Evolutionary conservation across 2,888 invertebrate species (phyloP), one percentile per base, ranked within the genome.

Genomic region (Trichopria drosophilae): DNA sequence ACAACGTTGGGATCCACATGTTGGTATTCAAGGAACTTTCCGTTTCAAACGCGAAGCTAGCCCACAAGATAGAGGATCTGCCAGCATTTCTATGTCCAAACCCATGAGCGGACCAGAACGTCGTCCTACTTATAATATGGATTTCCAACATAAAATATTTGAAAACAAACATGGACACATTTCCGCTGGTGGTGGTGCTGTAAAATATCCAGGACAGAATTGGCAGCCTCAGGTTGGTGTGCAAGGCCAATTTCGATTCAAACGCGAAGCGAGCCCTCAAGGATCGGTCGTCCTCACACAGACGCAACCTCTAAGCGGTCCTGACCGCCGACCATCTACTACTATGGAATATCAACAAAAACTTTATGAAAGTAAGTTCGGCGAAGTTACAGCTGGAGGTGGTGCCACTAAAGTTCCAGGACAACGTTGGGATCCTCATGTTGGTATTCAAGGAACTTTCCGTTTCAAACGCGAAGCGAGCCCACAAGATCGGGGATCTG

Each of bases 21-120:
- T 60, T 13, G 63, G 61, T 42, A 15, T 63, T 15, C 59, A 61
- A 19, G 60, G 58, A 34, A 12, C 34, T 5, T 51, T 28, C n/a
- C 13, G 46, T 13, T 51, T 51, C 16, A 51, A 41, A 41, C 51
- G 51, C 3, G 49, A 53, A 15, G 23, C 34, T 6, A 24, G 24
- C 19, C 34, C 43, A 16, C 39, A 18, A 3, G 24, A 39, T 39
- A 45, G 53, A 16, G 41, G 50, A n/a, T 34, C 34, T 9, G n/a
- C 19, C 5, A 16, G 10, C 23, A 15, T 36, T 9, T 6, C 15
- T n/a, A n/a, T n/a, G n/a, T n/a, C n/a, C n/a, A n/a, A n/a, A n/a
- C n/a, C n/a, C n/a, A n/a, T n/a, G n/a, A n/a, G n/a, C n/a, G n/a
- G n/a, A n/a, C n/a, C n/a, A n/a, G n/a, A n/a, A 4, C 44, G 44